Conservation (phyloP, 2,888 invertebrate species). For the Tachina lurida region DNA sequence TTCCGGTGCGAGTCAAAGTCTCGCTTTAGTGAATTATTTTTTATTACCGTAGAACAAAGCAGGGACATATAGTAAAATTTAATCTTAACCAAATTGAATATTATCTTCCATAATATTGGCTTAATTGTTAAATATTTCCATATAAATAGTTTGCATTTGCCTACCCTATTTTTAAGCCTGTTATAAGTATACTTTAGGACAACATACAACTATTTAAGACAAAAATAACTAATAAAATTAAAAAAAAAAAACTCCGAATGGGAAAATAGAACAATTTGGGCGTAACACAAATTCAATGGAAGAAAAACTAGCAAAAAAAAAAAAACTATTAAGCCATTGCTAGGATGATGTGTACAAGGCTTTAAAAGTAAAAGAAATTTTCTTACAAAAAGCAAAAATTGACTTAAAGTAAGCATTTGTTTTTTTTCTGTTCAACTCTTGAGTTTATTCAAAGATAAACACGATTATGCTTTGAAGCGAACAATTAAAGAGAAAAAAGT, state of each 20-base stretch:
- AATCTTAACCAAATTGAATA: no score
- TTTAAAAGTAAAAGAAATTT: constrained; percentile 10
- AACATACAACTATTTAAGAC: not conserved
- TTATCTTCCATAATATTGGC: no score
- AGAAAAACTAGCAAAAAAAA: constrained; percentile 21
- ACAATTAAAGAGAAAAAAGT: no score
- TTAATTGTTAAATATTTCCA: no score
- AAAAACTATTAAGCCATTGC: not conserved
- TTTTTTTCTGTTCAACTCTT: no score
- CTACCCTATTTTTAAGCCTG: not conserved
- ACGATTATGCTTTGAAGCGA: no score
- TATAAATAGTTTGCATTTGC: not conserved
- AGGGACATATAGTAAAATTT: no score
- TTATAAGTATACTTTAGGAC: not conserved
- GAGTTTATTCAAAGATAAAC: no score
- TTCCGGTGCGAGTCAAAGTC: no score
- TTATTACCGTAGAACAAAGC: no score
- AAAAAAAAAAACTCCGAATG: not conserved
- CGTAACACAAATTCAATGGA: constrained; percentile 43
- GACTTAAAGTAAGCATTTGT: constrained; percentile 1
- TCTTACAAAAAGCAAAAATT: not conserved
- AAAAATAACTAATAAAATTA: not conserved
- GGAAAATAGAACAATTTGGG: constrained; percentile 34
- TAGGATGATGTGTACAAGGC: not conserved
- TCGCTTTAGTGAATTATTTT: no score